Evolutionary conservation across 2,797 vertebrate species (phyloP).

Genomic region (Sylvia borin): DNA sequence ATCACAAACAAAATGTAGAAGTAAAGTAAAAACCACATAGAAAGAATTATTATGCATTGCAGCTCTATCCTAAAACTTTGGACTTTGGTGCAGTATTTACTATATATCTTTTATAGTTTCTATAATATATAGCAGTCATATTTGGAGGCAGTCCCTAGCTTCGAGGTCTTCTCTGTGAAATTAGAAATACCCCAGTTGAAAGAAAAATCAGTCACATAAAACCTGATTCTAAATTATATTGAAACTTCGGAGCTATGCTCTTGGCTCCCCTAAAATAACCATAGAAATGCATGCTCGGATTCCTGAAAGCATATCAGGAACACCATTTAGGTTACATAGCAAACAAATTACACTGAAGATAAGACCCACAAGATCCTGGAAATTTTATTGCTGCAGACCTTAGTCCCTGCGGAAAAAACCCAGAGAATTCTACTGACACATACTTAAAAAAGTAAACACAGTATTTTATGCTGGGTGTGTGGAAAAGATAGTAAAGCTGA

Average conservation of each 20-base stretch:
- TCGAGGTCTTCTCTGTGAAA: background rate
- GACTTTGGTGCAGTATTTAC: background rate
- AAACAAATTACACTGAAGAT: slow-evolving; percentile 1
- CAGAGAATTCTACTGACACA: background rate
- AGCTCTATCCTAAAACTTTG: background rate
- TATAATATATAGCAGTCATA: background rate
- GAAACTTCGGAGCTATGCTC: background rate
- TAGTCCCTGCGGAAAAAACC: background rate
- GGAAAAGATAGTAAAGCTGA: background rate
- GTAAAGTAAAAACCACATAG: background rate
- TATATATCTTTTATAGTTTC: background rate
- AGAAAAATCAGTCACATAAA: slow-evolving; percentile 5
- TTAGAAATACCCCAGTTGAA: background rate
- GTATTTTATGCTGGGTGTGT: background rate
- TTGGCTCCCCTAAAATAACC: background rate
- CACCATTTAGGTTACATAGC: background rate
- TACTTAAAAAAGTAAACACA: background rate
- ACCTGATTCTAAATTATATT: background rate
- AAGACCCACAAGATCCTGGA: background rate
- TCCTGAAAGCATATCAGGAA: background rate
- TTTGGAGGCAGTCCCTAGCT: background rate
- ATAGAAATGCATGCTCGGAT: background rate
- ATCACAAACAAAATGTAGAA: background rate
- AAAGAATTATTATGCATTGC: background rate
- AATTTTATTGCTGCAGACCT: background rate